A percentile compares a stretch with the other conserved stretches of the same genome.
Evolutionary conservation across 2,797 vertebrate genomes (phyloP).

Genomic region (Anguilla megastoma): DNA sequence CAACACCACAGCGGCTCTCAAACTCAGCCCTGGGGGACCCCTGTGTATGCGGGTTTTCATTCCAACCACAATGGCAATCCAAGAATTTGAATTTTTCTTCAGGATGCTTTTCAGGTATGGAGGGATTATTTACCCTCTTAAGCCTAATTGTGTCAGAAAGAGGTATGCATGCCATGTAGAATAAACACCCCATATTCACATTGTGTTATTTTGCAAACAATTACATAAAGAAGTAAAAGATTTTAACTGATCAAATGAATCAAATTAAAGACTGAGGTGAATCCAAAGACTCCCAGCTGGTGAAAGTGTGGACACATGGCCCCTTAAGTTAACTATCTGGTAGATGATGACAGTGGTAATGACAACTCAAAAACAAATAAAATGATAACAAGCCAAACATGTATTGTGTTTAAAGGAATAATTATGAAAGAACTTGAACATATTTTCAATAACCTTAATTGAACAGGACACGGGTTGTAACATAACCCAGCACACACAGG

Average conservation of each 20-base stretch:
- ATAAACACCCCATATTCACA: background rate
- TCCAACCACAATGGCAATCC: background rate
- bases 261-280: background rate
- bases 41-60: background rate
- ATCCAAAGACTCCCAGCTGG: background rate
- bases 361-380: background rate
- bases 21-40: too few species aligned
- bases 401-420: background rate
- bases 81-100: background rate
- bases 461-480: too few species aligned
- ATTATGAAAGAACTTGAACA: background rate
- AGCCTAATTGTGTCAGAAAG: background rate
- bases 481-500: too few species aligned
- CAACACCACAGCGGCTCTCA: conserved; percentile 31
- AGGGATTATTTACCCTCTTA: background rate
- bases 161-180: background rate
- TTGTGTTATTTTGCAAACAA: background rate
- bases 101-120: background rate
- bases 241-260: background rate
- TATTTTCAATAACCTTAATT: background rate
- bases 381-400: background rate
- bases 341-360: background rate
- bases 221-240: background rate
- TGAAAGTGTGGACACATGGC: background rate
- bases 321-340: background rate